A percentile compares a stretch with the other conserved stretches of the same genome.
phyloP scores from a whole-genome alignment of 1,140 invertebrate genomes.

The Diabrotica virgifera region DNA sequence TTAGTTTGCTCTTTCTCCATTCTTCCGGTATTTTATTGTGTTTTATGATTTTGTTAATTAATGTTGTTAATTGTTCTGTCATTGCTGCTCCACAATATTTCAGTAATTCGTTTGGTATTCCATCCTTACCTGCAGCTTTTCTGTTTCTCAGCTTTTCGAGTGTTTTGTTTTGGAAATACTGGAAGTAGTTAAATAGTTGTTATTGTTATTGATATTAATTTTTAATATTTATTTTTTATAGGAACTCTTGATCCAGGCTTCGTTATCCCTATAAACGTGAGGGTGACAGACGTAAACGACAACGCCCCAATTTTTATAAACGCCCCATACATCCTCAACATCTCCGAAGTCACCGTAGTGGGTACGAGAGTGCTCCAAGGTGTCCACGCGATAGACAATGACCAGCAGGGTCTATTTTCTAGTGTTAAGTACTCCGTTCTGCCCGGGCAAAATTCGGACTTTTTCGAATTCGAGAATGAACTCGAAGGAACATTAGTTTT shows the following conservation, averaged over 20 bases:
- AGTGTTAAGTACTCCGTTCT: constrained; percentile 83
- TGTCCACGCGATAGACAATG: constrained; percentile 75
- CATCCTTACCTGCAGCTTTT: too few relatives aligned
- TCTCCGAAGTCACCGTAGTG: constrained; percentile 82
- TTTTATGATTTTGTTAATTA: too few relatives aligned
- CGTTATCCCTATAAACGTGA: constrained; percentile 83
- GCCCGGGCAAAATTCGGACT: constrained; percentile 74
- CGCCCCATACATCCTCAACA: constrained; percentile 76
- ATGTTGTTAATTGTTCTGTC: too few relatives aligned
- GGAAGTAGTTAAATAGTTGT: too few relatives aligned
- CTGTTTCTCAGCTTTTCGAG: too few relatives aligned
- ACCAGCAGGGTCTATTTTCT: constrained; percentile 86
- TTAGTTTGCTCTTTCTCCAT: too few relatives aligned
- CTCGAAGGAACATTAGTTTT: constrained; percentile 83
- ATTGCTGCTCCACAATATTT: too few relatives aligned
- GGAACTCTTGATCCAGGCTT: constrained; percentile 80
- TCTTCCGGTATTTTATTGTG: too few relatives aligned
- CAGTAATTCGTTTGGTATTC: too few relatives aligned
- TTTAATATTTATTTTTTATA: neutral
- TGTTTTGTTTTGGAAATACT: too few relatives aligned
- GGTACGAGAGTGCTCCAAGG: constrained; percentile 76
- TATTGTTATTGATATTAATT: too few relatives aligned
- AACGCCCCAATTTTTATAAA: constrained; percentile 82
- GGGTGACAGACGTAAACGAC: constrained; percentile 91
- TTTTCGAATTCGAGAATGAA: constrained; percentile 78